Evolutionary conservation across 1,140 invertebrate species (phyloP).

Genomic region (Bradynema listronoti): DNA sequence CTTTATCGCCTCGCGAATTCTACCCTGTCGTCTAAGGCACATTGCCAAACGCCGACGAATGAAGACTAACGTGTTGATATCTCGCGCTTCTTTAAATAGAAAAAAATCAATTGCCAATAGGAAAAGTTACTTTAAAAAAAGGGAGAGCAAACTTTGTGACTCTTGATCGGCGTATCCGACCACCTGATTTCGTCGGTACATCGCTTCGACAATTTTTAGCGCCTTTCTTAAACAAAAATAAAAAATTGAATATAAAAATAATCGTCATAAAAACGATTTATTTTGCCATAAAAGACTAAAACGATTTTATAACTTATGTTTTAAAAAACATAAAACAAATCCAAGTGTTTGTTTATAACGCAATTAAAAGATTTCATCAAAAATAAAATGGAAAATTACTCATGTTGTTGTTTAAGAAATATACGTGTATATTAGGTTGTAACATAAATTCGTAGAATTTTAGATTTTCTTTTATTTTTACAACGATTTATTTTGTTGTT

Average conservation of each 20-base stretch:
- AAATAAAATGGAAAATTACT: not conserved
- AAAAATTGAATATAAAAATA: conserved; percentile 64
- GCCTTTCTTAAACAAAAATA: conserved; percentile 75
- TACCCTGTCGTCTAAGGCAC: conserved; percentile 87
- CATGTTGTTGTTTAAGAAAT: no score
- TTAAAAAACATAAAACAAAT: conserved; percentile 10
- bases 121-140: conserved; percentile 9
- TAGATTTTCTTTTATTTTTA: no score
- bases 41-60: conserved; percentile 82
- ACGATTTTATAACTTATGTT: no score
- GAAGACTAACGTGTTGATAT: conserved; percentile 90
- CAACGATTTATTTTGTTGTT: no score
- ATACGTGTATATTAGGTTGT: no score
- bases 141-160: conserved; percentile 69
- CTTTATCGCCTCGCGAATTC: conserved; percentile 87
- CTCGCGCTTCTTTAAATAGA: conserved; percentile 63
- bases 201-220: conserved; percentile 76
- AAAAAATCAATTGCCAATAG: conserved; percentile 5
- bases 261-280: conserved; percentile 2
- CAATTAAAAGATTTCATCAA: not conserved
- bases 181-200: conserved; percentile 74
- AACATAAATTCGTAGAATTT: no score
- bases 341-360: not conserved
- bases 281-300: no score
- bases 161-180: conserved; percentile 74